Evolutionary conservation across 1,140 invertebrate genomes (phyloP).

Genomic region (Colletes gigas): DNA sequence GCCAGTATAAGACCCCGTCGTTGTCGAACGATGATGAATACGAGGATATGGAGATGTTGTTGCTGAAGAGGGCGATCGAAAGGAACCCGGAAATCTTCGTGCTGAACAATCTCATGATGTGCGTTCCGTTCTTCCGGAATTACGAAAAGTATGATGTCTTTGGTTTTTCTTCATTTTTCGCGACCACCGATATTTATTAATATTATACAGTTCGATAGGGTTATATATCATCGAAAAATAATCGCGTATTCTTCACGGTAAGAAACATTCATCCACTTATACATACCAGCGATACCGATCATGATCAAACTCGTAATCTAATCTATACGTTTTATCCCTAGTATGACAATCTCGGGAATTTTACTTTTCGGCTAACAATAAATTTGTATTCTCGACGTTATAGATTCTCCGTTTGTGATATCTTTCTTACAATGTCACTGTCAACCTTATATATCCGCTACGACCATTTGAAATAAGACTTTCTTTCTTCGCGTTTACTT

Average conservation of each 20-base stretch:
- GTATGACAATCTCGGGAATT: not conserved
- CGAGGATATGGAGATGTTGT: conserved; percentile 68
- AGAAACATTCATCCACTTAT: not conserved
- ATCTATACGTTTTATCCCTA: not conserved
- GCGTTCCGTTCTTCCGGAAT: conserved; percentile 89
- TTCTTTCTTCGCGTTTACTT: no score
- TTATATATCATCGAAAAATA: not conserved
- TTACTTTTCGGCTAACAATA: not conserved
- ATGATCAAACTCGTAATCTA: conserved; percentile 5
- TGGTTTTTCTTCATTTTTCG: not conserved
- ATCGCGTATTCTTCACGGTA: not conserved
- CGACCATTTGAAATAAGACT: no score
- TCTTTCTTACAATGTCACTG: no score
- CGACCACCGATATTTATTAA: no score
- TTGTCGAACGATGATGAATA: conserved; percentile 2
- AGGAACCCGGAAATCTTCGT: conserved; percentile 86
- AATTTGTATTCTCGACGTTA: no score
- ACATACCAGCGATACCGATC: not conserved
- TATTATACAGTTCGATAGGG: no score
- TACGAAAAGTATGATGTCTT: conserved; percentile 85
- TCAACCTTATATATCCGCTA: no score
- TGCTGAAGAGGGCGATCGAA: conserved; percentile 83
- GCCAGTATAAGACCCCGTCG: conserved; percentile 56
- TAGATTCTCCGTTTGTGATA: no score
- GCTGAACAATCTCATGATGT: conserved; percentile 88